Base-by-base conservation (phyloP, 2,888 invertebrate species). In the Acanthosepion pharaonis region DNA sequence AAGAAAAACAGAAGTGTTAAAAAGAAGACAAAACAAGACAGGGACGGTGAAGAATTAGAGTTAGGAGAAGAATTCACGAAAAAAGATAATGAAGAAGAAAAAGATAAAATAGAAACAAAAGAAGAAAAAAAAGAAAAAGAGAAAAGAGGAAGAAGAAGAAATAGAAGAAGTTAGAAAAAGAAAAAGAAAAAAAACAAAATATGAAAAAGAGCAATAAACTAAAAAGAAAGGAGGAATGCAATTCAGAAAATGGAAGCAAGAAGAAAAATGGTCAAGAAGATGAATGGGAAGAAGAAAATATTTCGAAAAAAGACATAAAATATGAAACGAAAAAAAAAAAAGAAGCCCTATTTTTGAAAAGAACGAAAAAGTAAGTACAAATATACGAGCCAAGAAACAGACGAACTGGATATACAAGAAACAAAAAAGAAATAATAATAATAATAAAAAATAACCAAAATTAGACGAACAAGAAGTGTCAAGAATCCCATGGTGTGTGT, bases 401-500 rank as follows among this genome's bases (percentile, higher is more conserved):
- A 23, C 23, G 59, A 23, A 59, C 23, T 28, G 15, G 9, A 78
- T 78, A 78, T 78, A 78, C 18, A 78, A 78, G 3, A 78, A n/a
- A 78, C 78, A 33, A n/a, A 33, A n/a, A n/a, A 78, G n/a, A 33
- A n/a, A n/a, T 15, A 78, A 11, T 78, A 78, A n/a, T n/a, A n/a
- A n/a, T n/a, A n/a, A n/a, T n/a, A 78, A n/a, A n/a, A 78, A n/a
- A 11, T 5, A 33, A 78, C 0, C 5, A 1, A 15, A 55, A 55
- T 18, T 15, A 28, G 9, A n/a, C 11, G n/a, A n/a, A 78, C 5
- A 78, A 78, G n/a, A 78, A 78, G n/a, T 78, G 78, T 78, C 78
- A 78, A 78, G 78, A 78, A 78, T 78, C 78, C n/a, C 78, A n/a
- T 78, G 78, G 78, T 78, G 78, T 23, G 78, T 78, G 78, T 78